Evolutionary conservation across 2,888 invertebrate species (phyloP), one percentile per base, ranked within the genome.

Genomic region (Alsophila aescularia): DNA sequence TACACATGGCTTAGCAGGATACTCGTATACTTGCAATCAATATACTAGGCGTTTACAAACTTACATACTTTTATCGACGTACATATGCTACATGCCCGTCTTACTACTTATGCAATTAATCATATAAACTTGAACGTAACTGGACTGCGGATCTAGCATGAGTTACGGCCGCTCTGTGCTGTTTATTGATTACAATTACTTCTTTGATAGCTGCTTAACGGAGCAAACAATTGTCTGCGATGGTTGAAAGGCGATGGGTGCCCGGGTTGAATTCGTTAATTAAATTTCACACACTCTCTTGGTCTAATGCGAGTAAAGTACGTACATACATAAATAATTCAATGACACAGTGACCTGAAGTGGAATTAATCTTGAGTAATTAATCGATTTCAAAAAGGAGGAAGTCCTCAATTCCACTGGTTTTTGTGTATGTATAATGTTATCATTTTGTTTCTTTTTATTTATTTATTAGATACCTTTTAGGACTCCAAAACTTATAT

Each of bases 81-180:
- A 42, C 31, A 42, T 6, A 32, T 12, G 8, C 32, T 35, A 15
- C 35, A 35, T 9, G 13, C 32, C 29, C 18, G 3, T 13, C 13
- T 15, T 7, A 35, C 18, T 35, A 35, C 24, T 8, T 21, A 37
- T 31, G 45, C 35, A 13, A 53, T 53, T 47, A 53, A 53, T 53
- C 41, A 47, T 12, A 6, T 47, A 45, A 52, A 41, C 52, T 47
- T 36, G 52, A 47, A 47, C 52, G 41, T 47, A 31, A 36, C 42
- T 54, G 47, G 29, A 36, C 42, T 49, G 13, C 35, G 31, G 42
- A 41, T n/a, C 47, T 27, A 21, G 14, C 15, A 49, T 49, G 54
- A 54, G 49, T 54, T 32, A 54, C 40, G 34, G 49, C 54, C 32
- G 27, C 39, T 43, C 31, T 47, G 42, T 9, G 42, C 49, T 44